Percentiles rank a stretch among this genome's conserved stretches.
phyloP scores from a whole-genome alignment of 2,113 vertebrate genomes.

The Corvus moneduloides region DNA sequence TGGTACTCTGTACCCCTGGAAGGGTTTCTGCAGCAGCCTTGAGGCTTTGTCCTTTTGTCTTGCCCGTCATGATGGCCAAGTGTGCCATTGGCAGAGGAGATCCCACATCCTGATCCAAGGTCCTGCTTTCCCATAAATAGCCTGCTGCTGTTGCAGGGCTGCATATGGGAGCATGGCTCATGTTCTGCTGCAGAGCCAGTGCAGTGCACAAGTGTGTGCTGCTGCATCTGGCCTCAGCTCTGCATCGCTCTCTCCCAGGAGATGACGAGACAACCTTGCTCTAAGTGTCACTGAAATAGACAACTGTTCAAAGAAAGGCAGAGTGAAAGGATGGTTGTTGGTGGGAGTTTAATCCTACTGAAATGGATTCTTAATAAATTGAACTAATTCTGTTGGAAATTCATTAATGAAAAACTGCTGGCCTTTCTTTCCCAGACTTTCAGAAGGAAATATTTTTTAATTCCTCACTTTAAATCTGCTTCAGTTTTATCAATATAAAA shows the following conservation, averaged over 20 bases:
- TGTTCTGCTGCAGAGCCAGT: background rate
- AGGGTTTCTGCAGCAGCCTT: background rate
- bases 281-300: background rate
- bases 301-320: background rate
- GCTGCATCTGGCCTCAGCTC: background rate
- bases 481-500: background rate
- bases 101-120: background rate
- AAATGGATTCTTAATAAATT: background rate
- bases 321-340: fast-evolving
- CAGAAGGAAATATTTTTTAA: background rate
- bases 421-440: background rate
- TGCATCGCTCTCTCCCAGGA: background rate
- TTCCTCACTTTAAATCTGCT: background rate
- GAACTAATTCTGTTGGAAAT: background rate
- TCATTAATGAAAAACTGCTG: background rate
- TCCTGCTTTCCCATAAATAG: background rate
- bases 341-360: background rate
- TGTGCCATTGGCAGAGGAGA: background rate
- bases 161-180: background rate
- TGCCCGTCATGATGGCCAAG: background rate
- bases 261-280: background rate
- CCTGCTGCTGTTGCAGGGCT: background rate
- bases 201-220: background rate
- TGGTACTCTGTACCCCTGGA: background rate
- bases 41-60: background rate